Base-by-base conservation (phyloP, 1,140 invertebrate genomes). In the Drosophila santomea region DNA sequence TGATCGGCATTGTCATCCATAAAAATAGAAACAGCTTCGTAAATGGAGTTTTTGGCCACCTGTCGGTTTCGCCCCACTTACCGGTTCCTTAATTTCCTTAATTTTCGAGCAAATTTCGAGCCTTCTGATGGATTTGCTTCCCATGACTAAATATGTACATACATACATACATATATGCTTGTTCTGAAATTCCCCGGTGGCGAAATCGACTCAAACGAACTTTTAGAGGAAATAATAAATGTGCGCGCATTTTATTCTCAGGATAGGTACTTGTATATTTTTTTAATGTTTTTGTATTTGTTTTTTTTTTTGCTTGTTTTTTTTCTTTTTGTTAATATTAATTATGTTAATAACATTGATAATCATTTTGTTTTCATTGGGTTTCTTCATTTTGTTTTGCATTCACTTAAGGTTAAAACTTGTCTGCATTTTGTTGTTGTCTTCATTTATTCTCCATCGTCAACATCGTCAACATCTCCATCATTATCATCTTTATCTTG, bases 331-430 rank as follows among this genome's bases (percentile, higher is more conserved):
- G 78, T 86, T 86, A 82, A 88, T 88, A 88, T 88, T 88, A 88
- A 88, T 88, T 88, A 88, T 88, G 83, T 88, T 89, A 88, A 88
- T 88, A 88, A 88, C 83, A 88, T 88, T 88, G 84, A 88, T 88
- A 88, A 88, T 88, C 78, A 74, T 84, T 81, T 78, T 54, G 57
- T 72, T 78, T 78, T 73, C 54, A 69, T 77, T 69, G 74, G 75
- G 61, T 79, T 74, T 62, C 57, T 17, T 63, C 51, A 17, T 64
- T 74, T 75, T 80, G 47, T 76, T 81, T 77, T 76, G 73, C 61
- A 57, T 82, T 85, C 63, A 74, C 84, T 88, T 88, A 88, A 88
- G 71, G 75, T 80, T 88, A 88, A 88, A 88, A 83, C 76, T 81
- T 86, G 74, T 78, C 82, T 86, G 78, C 81, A 71, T 71, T 78